Evolutionary conservation across 2,113 vertebrate genomes (phyloP), one percentile per base, ranked within the genome.

Genomic region (Salminus brasiliensis): DNA sequence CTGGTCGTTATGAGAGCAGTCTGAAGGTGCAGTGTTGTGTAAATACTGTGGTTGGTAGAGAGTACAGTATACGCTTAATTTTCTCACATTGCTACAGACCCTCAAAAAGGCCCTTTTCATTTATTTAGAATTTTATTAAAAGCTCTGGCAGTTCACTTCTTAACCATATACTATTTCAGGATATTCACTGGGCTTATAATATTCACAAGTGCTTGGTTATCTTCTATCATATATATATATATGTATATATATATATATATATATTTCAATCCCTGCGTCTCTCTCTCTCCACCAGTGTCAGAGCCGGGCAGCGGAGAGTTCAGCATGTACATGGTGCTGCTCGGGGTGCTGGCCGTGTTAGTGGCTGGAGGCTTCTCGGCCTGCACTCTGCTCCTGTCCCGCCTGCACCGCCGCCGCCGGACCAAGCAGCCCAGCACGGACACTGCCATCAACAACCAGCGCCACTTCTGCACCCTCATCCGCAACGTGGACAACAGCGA

Each of bases 381-480:
- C 27, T 93, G 92, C 3, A 80, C 89, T 57, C 81, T 92, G 60
- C 81, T 92, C 69, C 83, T 93, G 16, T 91, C 92, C 23, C 89
- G 88, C 65, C 75, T 92, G n/a, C 91, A 91, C 67, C 88, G 88
- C 1, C 90, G 89, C 73, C 84, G 76, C 2, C 83, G 89, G 66
- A 91, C 90, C 85, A 93, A 93, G 81, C 88, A 89, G 66, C 91
- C 74, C 23, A 62, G 32, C 1, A 62, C 77, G 36, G 92, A 91
- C 23, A 88, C 90, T 39, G 88, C 87, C 81, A 92, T 94, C 82
- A 94, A 94, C 88, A 94, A 94, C 87, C 93, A 94, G 87, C 89
- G 93, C 52, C 92, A 93, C 81, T 88, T 91, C 43, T 89, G 93
- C 85, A 93, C 92, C 79, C 92, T 94, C 78, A 93, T 94, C 86